Conservation (phyloP, 2,797 vertebrate species). For the Chelmon rostratus region DNA sequence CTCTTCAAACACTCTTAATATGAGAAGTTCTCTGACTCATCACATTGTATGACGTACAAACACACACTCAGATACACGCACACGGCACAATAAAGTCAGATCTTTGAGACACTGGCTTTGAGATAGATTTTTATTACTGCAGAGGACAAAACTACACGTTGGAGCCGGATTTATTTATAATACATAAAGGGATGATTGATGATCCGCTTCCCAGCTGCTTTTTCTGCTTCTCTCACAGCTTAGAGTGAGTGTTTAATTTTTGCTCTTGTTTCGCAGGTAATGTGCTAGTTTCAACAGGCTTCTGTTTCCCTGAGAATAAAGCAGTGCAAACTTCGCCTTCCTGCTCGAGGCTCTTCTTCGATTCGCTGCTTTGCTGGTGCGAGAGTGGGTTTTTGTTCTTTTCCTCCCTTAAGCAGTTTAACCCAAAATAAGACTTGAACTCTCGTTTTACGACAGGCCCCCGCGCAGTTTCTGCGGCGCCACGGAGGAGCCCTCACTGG, state of each 20-base stretch:
- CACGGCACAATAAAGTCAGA: constrained; percentile 49
- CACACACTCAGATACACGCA: constrained; percentile 31
- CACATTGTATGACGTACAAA: constrained; percentile 36
- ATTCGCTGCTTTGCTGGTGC: constrained; percentile 24
- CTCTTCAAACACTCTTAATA: constrained; percentile 62
- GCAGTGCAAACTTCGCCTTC: constrained; percentile 17
- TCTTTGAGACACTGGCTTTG: constrained; percentile 51
- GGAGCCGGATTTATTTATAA: constrained; percentile 42
- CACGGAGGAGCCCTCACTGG: constrained; percentile 27
- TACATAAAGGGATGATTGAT: constrained; percentile 36
- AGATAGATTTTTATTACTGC: constrained; percentile 49
- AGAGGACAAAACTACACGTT: constrained; percentile 40
- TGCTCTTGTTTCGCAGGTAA: constrained; percentile 16
- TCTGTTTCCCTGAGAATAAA: constrained; percentile 38
- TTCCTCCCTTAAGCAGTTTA: constrained; percentile 35
- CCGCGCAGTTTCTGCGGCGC: constrained; percentile 30
- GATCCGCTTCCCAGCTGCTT: constrained; percentile 13
- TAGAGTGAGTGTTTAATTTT: constrained; percentile 12
- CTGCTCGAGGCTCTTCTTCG: constrained; percentile 31
- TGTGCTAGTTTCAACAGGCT: constrained; percentile 31
- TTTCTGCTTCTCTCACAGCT: constrained; percentile 17
- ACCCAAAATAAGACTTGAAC: constrained; percentile 48
- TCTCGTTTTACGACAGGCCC: constrained; percentile 42
- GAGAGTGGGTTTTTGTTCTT: constrained; percentile 15
- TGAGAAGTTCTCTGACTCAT: constrained; percentile 64